These are phyloP conservation scores for Oreortyx pictus DNA, from an alignment of 2,797 vertebrate species.

Conservation along the genomic window DNA sequence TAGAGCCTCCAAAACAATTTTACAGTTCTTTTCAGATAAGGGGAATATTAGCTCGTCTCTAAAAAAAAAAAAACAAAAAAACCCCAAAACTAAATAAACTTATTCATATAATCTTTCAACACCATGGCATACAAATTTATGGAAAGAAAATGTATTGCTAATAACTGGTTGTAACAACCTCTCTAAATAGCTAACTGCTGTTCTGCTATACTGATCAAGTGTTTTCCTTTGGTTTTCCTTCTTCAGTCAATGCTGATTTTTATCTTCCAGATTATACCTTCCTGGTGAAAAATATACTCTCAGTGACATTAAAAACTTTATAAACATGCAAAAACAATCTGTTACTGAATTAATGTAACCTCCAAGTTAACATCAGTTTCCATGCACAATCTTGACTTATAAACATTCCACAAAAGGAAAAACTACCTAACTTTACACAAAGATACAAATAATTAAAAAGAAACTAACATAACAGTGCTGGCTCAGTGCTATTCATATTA, in stretches of 20 bases:
- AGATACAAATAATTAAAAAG: neutral
- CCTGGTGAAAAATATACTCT: neutral
- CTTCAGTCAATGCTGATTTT: neutral
- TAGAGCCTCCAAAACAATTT: neutral
- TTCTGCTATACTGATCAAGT: neutral
- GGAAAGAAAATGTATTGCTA: neutral
- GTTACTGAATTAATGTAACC: neutral
- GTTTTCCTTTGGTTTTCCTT: neutral
- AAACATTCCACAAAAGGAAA: neutral
- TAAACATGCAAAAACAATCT: neutral
- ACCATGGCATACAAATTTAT: neutral
- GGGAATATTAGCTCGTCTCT: accelerated
- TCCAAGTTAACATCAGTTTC: neutral
- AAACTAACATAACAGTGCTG: neutral
- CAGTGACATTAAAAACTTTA: neutral
- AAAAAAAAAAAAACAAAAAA: neutral
- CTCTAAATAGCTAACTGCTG: neutral
- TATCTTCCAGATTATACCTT: neutral
- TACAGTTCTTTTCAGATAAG: neutral
- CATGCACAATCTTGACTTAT: neutral
- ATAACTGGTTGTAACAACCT: neutral
- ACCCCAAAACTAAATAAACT: neutral
- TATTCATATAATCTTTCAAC: neutral
- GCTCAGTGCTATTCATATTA: neutral
- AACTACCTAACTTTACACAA: neutral